Percentiles rank a stretch among this genome's conserved stretches.
These are phyloP conservation scores for Cyaniris semiargus DNA, from an alignment of 2,888 invertebrate species.

Conservation along the genomic window DNA sequence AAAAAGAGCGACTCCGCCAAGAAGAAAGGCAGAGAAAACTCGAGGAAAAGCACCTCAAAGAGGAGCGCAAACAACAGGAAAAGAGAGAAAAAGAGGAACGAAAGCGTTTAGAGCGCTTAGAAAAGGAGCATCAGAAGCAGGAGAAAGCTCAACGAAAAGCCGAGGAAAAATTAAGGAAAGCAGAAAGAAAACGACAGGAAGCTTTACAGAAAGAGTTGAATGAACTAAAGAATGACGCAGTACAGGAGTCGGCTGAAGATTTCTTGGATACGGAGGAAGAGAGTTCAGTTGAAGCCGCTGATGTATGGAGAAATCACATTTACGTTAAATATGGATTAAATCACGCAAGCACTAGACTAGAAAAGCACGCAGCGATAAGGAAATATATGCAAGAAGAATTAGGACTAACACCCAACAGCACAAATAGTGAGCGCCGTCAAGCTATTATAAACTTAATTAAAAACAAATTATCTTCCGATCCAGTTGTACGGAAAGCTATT, in stretches of 20 bases:
- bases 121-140: conserved; percentile 51
- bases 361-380: conserved; percentile 58
- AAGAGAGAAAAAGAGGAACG: conserved; percentile 49
- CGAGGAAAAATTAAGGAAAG: conserved; percentile 45
- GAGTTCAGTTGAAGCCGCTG: conserved; percentile 62
- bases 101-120: conserved; percentile 52
- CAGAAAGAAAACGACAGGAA: conserved; percentile 47
- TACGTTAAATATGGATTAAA: conserved; percentile 63
- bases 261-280: conserved; percentile 54
- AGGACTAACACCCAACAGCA: conserved; percentile 60
- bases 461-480: conserved; percentile 54
- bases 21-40: conserved; percentile 51
- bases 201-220: conserved; percentile 46
- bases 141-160: conserved; percentile 53
- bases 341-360: conserved; percentile 54
- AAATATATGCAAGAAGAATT: conserved; percentile 63
- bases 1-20: conserved; percentile 45
- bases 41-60: conserved; percentile 49
- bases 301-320: conserved; percentile 65
- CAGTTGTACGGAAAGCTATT: conserved; percentile 51
- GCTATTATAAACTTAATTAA: conserved; percentile 62
- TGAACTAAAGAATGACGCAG: conserved; percentile 51
- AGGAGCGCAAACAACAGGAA: conserved; percentile 49
- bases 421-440: conserved; percentile 62
- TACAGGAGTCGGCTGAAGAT: conserved; percentile 44